Conservation (phyloP, 1,140 invertebrate species). For the Drosophila leontia region DNA sequence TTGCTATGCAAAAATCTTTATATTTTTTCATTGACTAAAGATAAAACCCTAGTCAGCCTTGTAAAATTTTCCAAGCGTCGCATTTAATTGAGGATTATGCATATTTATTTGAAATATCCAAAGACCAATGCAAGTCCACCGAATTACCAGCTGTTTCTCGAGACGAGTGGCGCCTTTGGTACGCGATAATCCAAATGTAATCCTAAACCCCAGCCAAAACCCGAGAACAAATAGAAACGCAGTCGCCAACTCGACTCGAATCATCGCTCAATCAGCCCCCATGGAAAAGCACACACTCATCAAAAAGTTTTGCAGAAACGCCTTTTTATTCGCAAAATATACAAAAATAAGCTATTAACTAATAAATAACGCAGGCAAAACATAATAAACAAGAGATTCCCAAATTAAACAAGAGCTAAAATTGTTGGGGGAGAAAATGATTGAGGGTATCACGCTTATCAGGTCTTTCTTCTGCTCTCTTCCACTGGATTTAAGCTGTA, state of each 20-base stretch:
- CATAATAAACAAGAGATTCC: constrained; percentile 6
- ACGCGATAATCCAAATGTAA: constrained; percentile 33
- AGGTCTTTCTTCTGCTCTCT: background rate
- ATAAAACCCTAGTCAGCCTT: background rate
- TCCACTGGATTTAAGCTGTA: constrained; percentile 5
- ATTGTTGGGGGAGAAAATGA: background rate
- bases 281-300: constrained; percentile 47
- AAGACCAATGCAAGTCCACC: constrained; percentile 3
- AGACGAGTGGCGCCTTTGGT: constrained; percentile 24
- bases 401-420: background rate
- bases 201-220: constrained; percentile 38
- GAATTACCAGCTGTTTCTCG: constrained; percentile 35
- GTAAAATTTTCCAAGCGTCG: no score
- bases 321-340: constrained; percentile 44
- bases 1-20: background rate
- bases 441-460: constrained; percentile 13
- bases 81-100: no score
- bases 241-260: constrained; percentile 28
- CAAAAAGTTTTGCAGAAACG: constrained; percentile 34
- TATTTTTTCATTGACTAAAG: background rate
- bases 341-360: constrained; percentile 31
- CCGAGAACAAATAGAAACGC: constrained; percentile 19
- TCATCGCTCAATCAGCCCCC: constrained; percentile 24
- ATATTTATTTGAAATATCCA: background rate
- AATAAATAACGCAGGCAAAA: constrained; percentile 26